Evolutionary conservation across 2,797 vertebrate genomes (phyloP), one percentile per base, ranked within the genome.

Genomic region (Pampus argenteus): DNA sequence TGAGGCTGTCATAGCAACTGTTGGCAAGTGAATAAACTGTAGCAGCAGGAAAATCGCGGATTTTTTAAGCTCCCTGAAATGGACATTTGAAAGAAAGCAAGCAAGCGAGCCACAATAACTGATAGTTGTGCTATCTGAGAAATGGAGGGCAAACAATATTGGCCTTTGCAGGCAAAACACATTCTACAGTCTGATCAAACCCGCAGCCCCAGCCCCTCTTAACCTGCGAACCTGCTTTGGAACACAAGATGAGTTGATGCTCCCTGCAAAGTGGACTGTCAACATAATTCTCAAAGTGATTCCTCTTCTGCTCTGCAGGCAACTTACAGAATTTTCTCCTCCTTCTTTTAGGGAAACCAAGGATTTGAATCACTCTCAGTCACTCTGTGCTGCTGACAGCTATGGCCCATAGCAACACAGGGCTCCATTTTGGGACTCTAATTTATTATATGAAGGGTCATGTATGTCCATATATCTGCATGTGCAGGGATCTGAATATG

Each of bases 201-300:
- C 71, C 76, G 54, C 51, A 22, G 80, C 65, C 57, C 63, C 47
- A 71, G 55, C 74, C 61, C 68, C 40, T 78, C 77, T 78, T 81
- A 82, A 87, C 85, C 87, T 67, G 40, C 72, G 68, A 87, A 88
- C 85, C 79, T 65, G 67, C 56, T 82, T 59, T 69, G 84, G 52
- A 88, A 83, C 83, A 80, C 73, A 17, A 82, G 77, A 89, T 84
- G 85, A 86, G 83, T 84, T 79, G 84, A 86, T 23, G 75, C 75
- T 81, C 66, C 54, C 76, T 78, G 83, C 70, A 90, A 92, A 90
- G 84, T 85, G 82, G 81, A 79, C 85, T 91, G 88, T 92, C 90
- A 93, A 83, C 78, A 82, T 89, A 80, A 90, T 86, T 87, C 84
- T 75, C 55, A 1, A 81, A 88, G 82, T 71, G 78, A 90, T 90